phyloP scores from a whole-genome alignment of 2,113 vertebrate species.

The Scopus umbretta region DNA sequence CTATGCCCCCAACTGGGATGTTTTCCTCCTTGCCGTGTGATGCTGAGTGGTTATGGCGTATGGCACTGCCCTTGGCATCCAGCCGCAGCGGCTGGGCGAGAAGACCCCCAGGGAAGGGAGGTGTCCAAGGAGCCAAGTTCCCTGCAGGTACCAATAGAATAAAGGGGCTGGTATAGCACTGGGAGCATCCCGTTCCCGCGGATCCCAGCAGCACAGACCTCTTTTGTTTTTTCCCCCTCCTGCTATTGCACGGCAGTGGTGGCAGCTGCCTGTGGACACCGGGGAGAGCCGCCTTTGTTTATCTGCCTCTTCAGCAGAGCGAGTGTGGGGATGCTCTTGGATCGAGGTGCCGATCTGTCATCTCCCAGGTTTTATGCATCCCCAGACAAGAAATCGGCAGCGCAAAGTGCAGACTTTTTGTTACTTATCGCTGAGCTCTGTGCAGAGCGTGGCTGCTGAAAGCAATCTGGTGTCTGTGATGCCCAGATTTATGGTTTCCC shows the following conservation, averaged over 20 bases:
- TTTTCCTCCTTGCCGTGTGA: not conserved
- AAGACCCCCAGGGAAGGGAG: not conserved
- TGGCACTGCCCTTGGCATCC: not conserved
- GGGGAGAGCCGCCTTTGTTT: constrained; percentile 45
- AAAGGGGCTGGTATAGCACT: not conserved
- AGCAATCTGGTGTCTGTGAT: constrained; percentile 58
- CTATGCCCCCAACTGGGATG: accelerated
- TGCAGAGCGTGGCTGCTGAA: constrained; percentile 27
- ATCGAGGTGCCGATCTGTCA: constrained; percentile 55
- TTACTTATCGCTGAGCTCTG: constrained; percentile 33
- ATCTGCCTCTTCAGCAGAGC: not conserved
- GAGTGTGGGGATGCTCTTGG: constrained; percentile 6
- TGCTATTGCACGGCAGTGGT: not conserved
- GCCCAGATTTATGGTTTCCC: constrained; percentile 55
- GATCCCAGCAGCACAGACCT: not conserved
- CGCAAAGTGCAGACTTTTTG: constrained; percentile 38
- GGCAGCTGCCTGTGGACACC: constrained; percentile 23
- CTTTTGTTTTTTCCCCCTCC: not conserved
- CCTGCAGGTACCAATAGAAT: not conserved
- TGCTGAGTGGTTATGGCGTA: accelerated
- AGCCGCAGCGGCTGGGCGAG: not conserved
- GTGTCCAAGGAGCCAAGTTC: not conserved
- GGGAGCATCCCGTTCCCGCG: not conserved
- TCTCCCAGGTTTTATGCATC: constrained; percentile 52
- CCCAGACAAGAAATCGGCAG: constrained; percentile 45